Base-by-base conservation (phyloP, 2,888 invertebrate genomes). In the Drosophila conformis region DNA sequence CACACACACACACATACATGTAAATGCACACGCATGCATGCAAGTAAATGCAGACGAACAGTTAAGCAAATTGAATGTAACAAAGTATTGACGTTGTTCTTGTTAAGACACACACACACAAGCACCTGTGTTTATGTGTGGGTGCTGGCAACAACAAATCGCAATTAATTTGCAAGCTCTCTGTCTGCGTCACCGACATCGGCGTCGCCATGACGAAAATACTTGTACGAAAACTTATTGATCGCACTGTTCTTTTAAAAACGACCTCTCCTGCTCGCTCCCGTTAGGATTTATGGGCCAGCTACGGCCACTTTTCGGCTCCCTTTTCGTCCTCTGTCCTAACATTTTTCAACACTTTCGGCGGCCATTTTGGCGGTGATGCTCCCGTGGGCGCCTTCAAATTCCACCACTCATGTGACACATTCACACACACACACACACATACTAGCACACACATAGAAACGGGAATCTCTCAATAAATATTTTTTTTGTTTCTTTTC, bases 351-450 rank as follows among this genome's bases (percentile, higher is more conserved):
- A 84, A 90, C 84, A 89, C 84, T 89, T 91, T 87, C 71, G 82
- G 87, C 88, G 73, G 90, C 90, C 91, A 90, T 90, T 90, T 90
- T 91, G 89, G 66, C 67, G 70, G 59, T 53, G 60, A 53, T 86
- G 72, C 68, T 79, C 81, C 73, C 71, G 42, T 68, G 71, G 57
- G 70, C 63, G 67, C 65, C 80, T 73, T 78, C 61, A 78, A 85
- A 89, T 89, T 89, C 85, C 89, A 89, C 90, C 88, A 90, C 83
- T 86, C 78, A 31, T 60, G 63, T 68, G 70, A 60, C 68, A 69
- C 36, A 65, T 54, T 51, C 59, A 51, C 57, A 56, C 49, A 65
- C 69, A 63, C 25, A 65, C 69, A 61, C 25, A 52, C 25, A 38
- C 53, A 54, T 48, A 46, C 31, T 60, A 10, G 35, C 33, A 38